phyloP scores from a whole-genome alignment of 2,113 vertebrate genomes.

The Meriones unguiculatus region DNA sequence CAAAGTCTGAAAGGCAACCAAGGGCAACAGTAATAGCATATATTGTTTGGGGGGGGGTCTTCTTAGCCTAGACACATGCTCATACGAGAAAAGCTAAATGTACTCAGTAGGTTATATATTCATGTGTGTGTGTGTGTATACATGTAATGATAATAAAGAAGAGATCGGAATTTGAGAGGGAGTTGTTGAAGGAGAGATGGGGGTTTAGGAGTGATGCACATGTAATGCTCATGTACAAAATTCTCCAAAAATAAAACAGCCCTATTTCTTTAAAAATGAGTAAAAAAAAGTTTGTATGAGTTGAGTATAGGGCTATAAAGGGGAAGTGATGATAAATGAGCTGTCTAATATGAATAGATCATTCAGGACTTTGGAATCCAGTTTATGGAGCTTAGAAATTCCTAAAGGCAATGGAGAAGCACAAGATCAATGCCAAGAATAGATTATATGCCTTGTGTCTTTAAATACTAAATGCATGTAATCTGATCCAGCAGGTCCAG shows the following conservation, averaged over 20 bases:
- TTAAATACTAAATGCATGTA: conserved; percentile 50
- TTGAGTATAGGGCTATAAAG: conserved; percentile 22
- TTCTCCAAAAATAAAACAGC: background rate
- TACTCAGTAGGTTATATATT: background rate
- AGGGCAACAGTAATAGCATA: background rate
- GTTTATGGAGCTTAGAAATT: conserved; percentile 33
- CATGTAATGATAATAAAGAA: background rate
- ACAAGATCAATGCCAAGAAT: conserved; percentile 50
- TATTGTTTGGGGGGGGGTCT: no score
- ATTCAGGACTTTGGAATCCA: conserved; percentile 23
- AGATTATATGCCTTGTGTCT: conserved; percentile 32
- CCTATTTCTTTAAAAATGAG: background rate
- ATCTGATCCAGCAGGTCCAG: conserved; percentile 22
- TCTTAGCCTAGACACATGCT: background rate
- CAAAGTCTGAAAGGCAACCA: background rate
- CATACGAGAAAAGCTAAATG: background rate
- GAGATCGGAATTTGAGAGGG: background rate
- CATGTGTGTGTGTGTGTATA: background rate
- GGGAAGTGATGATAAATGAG: conserved; percentile 41
- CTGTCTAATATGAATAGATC: conserved; percentile 6
- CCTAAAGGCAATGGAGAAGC: conserved; percentile 44
- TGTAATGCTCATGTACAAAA: background rate
- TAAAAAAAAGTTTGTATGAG: background rate
- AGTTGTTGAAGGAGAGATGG: background rate
- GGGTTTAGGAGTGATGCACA: background rate